Evolutionary conservation across 2,113 vertebrate genomes (phyloP).

Genomic region (Anas platyrhynchos): DNA sequence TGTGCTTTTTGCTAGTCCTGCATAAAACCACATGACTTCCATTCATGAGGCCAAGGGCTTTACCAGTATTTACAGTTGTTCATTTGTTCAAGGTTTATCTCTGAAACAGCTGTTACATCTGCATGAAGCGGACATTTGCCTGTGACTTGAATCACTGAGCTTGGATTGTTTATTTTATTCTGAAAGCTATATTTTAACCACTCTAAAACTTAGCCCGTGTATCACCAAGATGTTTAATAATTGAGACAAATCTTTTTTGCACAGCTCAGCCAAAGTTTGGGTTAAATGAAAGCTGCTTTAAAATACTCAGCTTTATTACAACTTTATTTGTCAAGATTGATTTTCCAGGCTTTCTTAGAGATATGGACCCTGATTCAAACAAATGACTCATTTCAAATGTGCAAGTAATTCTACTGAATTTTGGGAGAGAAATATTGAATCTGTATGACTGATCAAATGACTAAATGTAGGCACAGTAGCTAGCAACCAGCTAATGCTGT

Average conservation of each 20-base stretch:
- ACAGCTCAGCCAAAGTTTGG: neutral
- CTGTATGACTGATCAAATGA: conserved; percentile 32
- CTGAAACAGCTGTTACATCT: neutral
- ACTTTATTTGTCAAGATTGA: neutral
- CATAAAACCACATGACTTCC: neutral
- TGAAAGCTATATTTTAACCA: neutral
- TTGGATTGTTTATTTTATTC: neutral
- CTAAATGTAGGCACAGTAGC: conserved; percentile 2
- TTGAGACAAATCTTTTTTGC: neutral
- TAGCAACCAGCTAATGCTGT: neutral
- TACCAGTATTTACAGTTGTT: neutral
- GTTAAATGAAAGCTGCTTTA: conserved; percentile 17
- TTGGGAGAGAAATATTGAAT: conserved; percentile 32
- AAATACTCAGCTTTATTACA: neutral
- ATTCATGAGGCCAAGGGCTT: neutral
- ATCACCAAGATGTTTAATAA: neutral
- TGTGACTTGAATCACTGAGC: neutral
- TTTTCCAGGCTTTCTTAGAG: neutral
- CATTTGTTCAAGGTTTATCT: neutral
- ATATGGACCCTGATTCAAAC: conserved; percentile 28
- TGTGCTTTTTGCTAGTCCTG: neutral
- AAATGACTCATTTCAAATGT: conserved; percentile 35
- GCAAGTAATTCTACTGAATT: conserved; percentile 19
- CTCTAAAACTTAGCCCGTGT: neutral
- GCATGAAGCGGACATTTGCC: neutral